phyloP scores from a whole-genome alignment of 2,797 vertebrate genomes.

The Propithecus deckenii region DNA sequence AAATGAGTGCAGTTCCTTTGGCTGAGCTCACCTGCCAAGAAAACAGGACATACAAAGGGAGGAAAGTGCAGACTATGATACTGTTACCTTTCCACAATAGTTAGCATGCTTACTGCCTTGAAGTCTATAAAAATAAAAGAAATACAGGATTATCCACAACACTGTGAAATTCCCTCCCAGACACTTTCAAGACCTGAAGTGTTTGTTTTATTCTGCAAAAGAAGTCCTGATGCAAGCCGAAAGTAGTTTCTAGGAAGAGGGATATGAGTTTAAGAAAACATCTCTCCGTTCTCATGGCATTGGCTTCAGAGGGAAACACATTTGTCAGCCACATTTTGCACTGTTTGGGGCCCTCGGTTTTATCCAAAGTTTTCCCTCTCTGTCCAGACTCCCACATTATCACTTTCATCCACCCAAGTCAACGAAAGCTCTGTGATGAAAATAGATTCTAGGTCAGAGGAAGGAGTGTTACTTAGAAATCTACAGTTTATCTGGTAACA shows the following conservation, averaged over 20 bases:
- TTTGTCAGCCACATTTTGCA: not conserved
- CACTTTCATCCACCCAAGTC: not conserved
- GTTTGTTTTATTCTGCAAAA: constrained; percentile 2
- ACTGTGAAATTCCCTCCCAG: not conserved
- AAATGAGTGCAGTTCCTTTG: not conserved
- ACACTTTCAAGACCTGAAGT: not conserved
- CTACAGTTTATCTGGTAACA: not conserved
- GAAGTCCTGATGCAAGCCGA: not conserved
- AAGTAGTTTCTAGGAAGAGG: not conserved
- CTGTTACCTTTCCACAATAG: not conserved
- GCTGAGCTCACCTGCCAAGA: not conserved
- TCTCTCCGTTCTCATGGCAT: not conserved
- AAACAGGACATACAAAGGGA: not conserved
- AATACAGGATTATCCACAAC: not conserved
- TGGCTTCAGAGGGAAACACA: not conserved
- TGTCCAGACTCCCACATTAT: not conserved
- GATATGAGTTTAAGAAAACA: not conserved
- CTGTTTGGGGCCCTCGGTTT: not conserved
- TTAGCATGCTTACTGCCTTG: not conserved
- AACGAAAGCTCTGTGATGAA: not conserved
- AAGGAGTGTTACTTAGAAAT: not conserved
- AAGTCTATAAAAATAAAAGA: not conserved
- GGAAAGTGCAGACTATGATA: not conserved
- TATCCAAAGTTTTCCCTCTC: not conserved
- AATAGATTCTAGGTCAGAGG: not conserved